Evolutionary conservation across 2,113 vertebrate genomes (phyloP).

Genomic region (Xyrauchen texanus): DNA sequence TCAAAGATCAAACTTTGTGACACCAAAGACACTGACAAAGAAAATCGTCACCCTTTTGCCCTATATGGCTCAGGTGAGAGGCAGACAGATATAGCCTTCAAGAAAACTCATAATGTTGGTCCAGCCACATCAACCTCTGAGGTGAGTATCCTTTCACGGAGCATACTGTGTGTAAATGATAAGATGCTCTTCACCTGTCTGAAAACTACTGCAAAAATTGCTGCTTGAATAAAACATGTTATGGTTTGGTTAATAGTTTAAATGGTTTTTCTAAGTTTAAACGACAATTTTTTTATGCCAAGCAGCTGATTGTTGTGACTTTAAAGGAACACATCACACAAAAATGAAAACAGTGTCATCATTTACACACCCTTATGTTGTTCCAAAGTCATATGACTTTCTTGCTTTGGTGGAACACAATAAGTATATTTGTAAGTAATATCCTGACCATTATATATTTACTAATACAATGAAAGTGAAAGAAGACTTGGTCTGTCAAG

Average conservation of each 20-base stretch:
- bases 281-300: neutral
- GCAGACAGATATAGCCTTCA: constrained; percentile 80
- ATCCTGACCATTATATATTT: too few species aligned
- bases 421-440: too few species aligned
- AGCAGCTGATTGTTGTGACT: neutral
- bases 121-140: constrained; percentile 82
- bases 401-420: too few species aligned
- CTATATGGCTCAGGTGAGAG: constrained; percentile 90
- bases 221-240: neutral
- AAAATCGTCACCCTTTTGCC: constrained; percentile 85
- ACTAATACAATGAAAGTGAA: too few species aligned
- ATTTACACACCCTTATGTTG: too few species aligned
- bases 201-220: neutral
- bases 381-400: too few species aligned
- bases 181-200: neutral
- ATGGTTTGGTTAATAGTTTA: too few species aligned
- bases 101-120: constrained; percentile 90
- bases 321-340: neutral
- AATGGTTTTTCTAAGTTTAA: neutral
- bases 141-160: constrained; percentile 67
- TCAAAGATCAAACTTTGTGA: constrained; percentile 62
- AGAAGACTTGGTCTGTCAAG: too few species aligned
- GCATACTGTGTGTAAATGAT: neutral
- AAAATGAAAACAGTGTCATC: too few species aligned
- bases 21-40: constrained; percentile 70